Percentiles rank a stretch among this genome's conserved stretches.
Evolutionary conservation across 2,797 vertebrate genomes (phyloP).

Genomic region (Mastacembelus armatus): DNA sequence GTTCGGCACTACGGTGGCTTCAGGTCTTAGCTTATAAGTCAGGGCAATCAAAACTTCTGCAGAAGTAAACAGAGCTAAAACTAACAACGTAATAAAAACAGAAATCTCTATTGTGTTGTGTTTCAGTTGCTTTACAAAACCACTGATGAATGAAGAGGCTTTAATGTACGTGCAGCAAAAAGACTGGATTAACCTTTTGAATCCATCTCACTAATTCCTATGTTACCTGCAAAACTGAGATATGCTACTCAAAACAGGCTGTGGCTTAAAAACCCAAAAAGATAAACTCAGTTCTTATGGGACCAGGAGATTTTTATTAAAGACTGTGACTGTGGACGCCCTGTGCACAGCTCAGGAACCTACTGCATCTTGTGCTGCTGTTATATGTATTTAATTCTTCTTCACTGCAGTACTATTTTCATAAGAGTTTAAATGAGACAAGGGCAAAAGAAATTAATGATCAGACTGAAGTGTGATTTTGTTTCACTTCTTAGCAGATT

Average conservation of each 20-base stretch:
- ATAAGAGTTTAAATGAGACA: too few relatives aligned
- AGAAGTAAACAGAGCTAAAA: not conserved
- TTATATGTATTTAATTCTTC: not conserved
- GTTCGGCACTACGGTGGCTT: not conserved
- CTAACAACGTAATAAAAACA: not conserved
- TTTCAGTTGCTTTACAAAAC: constrained; percentile 8
- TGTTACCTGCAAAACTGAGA: not conserved
- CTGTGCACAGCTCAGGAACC: not conserved
- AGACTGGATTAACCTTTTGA: constrained; percentile 22
- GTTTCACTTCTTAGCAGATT: too few relatives aligned
- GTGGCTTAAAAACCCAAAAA: not conserved
- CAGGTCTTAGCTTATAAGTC: not conserved
- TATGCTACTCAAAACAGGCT: not conserved
- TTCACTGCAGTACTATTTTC: too few relatives aligned
- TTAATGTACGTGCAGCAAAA: constrained; percentile 8
- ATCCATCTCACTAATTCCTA: constrained; percentile 16
- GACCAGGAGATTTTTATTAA: constrained; percentile 5
- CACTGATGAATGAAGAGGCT: constrained; percentile 14
- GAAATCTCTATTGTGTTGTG: not conserved
- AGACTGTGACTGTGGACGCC: not conserved
- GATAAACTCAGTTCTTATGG: not conserved
- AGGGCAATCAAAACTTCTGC: not conserved
- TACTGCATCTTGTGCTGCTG: not conserved
- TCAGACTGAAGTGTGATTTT: too few relatives aligned
- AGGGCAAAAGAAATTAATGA: too few relatives aligned